phyloP scores from a whole-genome alignment of 2,888 invertebrate species.

The Ariolimax columbianus region DNA sequence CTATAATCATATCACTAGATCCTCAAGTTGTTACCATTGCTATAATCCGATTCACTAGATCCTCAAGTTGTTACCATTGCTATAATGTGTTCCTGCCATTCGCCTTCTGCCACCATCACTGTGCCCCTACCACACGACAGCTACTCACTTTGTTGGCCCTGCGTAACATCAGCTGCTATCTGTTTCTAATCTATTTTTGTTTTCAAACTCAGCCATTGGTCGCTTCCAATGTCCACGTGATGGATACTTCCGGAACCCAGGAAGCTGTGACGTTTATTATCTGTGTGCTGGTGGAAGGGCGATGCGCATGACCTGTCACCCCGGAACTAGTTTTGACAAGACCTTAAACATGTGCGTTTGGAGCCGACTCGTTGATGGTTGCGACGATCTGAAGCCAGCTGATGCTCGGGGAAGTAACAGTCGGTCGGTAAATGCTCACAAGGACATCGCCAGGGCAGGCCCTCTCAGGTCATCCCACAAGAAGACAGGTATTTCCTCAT shows the following conservation, averaged over 20 bases:
- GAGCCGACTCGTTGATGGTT: slow-evolving; percentile 47
- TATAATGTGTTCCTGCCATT: too few relatives aligned
- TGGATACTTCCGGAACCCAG: slow-evolving; percentile 53
- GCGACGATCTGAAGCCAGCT: not conserved
- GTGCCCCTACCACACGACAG: too few relatives aligned
- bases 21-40: too few relatives aligned
- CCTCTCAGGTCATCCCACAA: not conserved
- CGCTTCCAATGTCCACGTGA: slow-evolving; percentile 50
- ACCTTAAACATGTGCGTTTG: slow-evolving; percentile 52
- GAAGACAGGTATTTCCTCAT: not conserved
- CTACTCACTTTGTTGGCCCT: too few relatives aligned
- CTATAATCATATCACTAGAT: too few relatives aligned
- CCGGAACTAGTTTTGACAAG: slow-evolving; percentile 52
- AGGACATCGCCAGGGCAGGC: not conserved
- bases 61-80: too few relatives aligned
- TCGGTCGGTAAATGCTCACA: not conserved
- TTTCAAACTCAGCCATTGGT: not conserved
- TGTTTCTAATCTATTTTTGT: not conserved
- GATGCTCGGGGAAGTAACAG: not conserved
- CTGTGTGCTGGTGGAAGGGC: slow-evolving; percentile 50
- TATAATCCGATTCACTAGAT: too few relatives aligned
- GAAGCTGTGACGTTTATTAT: slow-evolving; percentile 49
- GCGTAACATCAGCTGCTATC: too few relatives aligned
- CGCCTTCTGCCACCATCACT: too few relatives aligned
- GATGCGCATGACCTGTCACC: slow-evolving; percentile 50